Conservation (phyloP, 2,888 invertebrate species). For the Spatulosminthurus flaviceps region DNA sequence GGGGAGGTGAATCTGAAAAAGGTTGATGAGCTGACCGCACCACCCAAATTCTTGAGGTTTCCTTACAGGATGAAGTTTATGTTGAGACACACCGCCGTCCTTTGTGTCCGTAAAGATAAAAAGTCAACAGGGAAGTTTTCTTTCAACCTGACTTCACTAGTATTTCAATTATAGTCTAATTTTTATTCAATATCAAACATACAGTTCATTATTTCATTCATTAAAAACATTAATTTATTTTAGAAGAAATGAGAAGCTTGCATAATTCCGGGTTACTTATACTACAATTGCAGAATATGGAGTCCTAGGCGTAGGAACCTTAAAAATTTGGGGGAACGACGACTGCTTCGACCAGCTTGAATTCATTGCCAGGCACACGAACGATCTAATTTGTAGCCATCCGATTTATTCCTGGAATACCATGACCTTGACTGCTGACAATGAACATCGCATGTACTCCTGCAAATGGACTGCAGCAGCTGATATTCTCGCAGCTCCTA, state of each 20-base stretch:
- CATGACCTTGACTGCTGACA: constrained; percentile 5
- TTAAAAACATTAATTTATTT: too few species aligned
- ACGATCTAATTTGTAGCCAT: constrained; percentile 33
- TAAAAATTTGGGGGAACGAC: constrained; percentile 46
- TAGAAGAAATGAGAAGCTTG: too few species aligned
- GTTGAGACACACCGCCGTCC: constrained; percentile 19
- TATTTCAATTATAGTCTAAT: too few species aligned
- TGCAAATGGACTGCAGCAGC: constrained; percentile 56
- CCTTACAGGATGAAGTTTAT: constrained; percentile 39
- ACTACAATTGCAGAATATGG: constrained; percentile 40
- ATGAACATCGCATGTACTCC: constrained; percentile 10
- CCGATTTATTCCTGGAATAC: constrained; percentile 46
- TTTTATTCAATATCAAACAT: too few species aligned
- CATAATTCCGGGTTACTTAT: too few species aligned
- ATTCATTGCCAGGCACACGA: constrained; percentile 16
- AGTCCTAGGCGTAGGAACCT: constrained; percentile 36
- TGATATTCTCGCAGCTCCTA: constrained; percentile 43
- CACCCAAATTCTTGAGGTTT: constrained; percentile 37
- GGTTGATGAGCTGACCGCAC: not conserved
- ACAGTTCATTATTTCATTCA: too few species aligned
- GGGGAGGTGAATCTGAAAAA: not conserved
- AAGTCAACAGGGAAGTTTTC: constrained; percentile 31
- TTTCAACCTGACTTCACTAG: too few species aligned
- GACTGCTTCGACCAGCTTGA: constrained; percentile 41
- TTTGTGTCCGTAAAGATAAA: constrained; percentile 33